Percentiles rank a stretch among this genome's conserved stretches.
phyloP scores from a whole-genome alignment of 2,797 vertebrate species.

The Clarias platycephalus region DNA sequence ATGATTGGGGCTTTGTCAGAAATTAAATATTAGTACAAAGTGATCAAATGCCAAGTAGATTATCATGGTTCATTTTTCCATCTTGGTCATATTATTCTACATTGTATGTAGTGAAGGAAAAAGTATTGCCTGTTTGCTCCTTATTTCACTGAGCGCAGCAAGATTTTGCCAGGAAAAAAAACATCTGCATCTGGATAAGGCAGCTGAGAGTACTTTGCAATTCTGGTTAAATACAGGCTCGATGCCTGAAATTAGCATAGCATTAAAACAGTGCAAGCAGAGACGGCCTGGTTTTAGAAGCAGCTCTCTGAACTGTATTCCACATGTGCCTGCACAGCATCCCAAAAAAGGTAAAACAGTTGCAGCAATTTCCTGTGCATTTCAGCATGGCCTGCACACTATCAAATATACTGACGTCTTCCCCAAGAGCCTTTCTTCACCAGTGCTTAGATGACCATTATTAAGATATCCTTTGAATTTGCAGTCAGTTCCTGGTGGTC shows the following conservation, averaged over 20 bases:
- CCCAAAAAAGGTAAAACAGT: conserved; percentile 51
- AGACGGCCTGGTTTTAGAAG: conserved; percentile 43
- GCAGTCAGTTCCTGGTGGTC: conserved; percentile 58
- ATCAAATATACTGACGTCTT: conserved; percentile 52
- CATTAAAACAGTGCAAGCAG: conserved; percentile 58
- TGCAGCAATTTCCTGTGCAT: conserved; percentile 62
- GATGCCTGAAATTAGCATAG: conserved; percentile 66
- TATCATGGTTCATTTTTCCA: neutral
- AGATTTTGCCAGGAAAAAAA: conserved; percentile 3
- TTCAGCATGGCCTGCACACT: conserved; percentile 53
- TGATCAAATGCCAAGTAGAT: conserved; percentile 5
- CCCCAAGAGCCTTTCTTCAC: conserved; percentile 41
- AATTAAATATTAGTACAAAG: conserved; percentile 28
- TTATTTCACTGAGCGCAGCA: conserved; percentile 9
- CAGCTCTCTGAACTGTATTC: conserved; percentile 50
- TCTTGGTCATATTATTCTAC: neutral
- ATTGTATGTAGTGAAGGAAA: conserved; percentile 9
- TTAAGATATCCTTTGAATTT: conserved; percentile 59
- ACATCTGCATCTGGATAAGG: conserved; percentile 34
- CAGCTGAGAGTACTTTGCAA: conserved; percentile 29
- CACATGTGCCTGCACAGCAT: conserved; percentile 56
- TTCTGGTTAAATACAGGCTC: conserved; percentile 43
- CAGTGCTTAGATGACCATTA: conserved; percentile 54
- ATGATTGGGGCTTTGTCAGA: conserved; percentile 1
- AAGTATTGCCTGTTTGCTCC: neutral